These are phyloP conservation scores for Clarias batrachus DNA, from an alignment of 2,113 vertebrate species.

Conservation along the genomic window DNA sequence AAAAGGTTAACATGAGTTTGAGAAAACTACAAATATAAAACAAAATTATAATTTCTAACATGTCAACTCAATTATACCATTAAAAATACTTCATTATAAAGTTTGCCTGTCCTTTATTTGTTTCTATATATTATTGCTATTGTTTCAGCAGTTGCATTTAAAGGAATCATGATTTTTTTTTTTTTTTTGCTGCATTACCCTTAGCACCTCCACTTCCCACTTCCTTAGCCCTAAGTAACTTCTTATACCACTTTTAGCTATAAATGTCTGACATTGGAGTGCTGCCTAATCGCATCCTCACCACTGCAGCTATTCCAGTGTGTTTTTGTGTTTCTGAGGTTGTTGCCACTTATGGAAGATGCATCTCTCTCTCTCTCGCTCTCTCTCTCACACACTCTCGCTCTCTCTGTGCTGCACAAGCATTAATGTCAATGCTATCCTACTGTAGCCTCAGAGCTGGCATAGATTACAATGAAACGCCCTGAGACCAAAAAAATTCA, in stretches of 20 bases:
- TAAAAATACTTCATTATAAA: not conserved
- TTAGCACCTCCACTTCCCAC: not conserved
- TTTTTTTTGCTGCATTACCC: not conserved
- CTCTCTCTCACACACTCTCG: not conserved
- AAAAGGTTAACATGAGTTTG: not conserved
- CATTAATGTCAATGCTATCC: not conserved
- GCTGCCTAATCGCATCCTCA: not conserved
- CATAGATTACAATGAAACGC: conserved; percentile 16
- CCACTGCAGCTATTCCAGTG: not conserved
- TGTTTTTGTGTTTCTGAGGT: not conserved
- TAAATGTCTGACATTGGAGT: conserved; percentile 4
- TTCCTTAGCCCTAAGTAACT: not conserved
- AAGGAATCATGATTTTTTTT: not conserved
- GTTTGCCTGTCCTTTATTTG: not conserved
- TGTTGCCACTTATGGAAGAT: conserved; percentile 1
- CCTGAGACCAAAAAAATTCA: conserved; percentile 14
- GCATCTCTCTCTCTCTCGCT: not conserved
- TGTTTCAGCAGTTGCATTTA: not conserved
- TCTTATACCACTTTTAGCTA: conserved; percentile 6
- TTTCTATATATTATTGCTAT: not conserved
- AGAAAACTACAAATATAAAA: not conserved
- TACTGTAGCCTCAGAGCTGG: not conserved
- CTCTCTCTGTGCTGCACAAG: not conserved
- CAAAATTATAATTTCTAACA: not conserved
- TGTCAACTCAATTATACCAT: not conserved